phyloP scores from a whole-genome alignment of 1,140 invertebrate genomes.

The Trypoxylus dichotomus region DNA sequence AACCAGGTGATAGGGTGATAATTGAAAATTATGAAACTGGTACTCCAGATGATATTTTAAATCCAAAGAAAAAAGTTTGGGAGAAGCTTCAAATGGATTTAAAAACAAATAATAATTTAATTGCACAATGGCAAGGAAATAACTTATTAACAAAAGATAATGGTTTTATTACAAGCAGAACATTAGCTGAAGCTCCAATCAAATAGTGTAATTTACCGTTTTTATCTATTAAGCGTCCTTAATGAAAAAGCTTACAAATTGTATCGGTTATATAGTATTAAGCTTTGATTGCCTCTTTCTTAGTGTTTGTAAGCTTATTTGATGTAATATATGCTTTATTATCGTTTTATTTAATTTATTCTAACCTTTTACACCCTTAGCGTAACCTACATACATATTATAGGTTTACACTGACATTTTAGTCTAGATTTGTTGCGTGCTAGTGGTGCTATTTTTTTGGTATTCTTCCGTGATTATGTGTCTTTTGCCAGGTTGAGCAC shows the following conservation, averaged over 20 bases:
- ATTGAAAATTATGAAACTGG: constrained; percentile 77
- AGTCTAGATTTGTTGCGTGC: no score
- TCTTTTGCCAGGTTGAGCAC: no score
- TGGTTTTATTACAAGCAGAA: constrained; percentile 66
- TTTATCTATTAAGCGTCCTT: no score
- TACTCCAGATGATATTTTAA: constrained; percentile 81
- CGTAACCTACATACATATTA: no score
- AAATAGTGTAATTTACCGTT: constrained; percentile 63
- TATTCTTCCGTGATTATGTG: no score
- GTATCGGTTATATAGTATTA: no score
- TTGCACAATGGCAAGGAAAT: constrained; percentile 84
- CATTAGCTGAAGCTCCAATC: constrained; percentile 74
- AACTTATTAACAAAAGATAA: constrained; percentile 70
- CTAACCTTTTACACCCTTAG: no score
- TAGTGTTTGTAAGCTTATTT: not conserved
- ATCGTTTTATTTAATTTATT: not conserved
- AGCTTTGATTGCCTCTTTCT: no score
- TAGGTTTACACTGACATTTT: no score
- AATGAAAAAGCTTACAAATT: no score
- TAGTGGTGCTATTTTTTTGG: no score
- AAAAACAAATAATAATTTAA: constrained; percentile 71
- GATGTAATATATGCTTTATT: not conserved
- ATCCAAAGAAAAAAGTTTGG: constrained; percentile 99
- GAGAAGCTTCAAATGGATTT: constrained; percentile 86
- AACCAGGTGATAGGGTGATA: constrained; percentile 78